These are phyloP conservation scores for Garrulus glandarius DNA, from an alignment of 2,797 vertebrate species.

Conservation along the genomic window DNA sequence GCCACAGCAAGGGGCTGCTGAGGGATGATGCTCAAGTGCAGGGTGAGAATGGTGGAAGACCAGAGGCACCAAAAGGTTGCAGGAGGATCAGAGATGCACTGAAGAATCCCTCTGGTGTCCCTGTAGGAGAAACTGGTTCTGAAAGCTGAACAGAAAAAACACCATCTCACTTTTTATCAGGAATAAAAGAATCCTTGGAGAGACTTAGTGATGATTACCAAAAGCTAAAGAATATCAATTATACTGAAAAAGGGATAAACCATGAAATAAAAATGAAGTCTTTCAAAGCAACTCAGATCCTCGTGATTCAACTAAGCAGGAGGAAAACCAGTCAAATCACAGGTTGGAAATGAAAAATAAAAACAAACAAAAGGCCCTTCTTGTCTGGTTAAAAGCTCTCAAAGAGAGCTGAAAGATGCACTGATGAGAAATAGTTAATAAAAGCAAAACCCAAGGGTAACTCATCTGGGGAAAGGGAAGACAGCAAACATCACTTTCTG, in stretches of 20 bases:
- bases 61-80: not conserved
- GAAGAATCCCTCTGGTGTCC: not conserved
- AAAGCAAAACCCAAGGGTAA: not conserved
- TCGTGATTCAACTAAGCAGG: not conserved
- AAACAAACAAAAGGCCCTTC: not conserved
- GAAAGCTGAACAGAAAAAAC: not conserved
- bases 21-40: not conserved
- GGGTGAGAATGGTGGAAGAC: not conserved
- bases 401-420: not conserved
- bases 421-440: not conserved
- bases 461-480: not conserved
- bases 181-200: not conserved
- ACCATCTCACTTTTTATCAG: not conserved
- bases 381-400: not conserved
- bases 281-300: not conserved
- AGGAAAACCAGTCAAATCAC: not conserved
- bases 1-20: not conserved
- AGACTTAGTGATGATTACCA: not conserved
- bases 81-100: not conserved
- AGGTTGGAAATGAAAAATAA: not conserved
- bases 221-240: not conserved
- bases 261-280: not conserved
- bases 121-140: not conserved
- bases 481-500: not conserved
- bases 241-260: not conserved